These are phyloP conservation scores for Microctenopoma steveboyesi DNA, from an alignment of 2,797 vertebrate species.

Conservation along the genomic window DNA sequence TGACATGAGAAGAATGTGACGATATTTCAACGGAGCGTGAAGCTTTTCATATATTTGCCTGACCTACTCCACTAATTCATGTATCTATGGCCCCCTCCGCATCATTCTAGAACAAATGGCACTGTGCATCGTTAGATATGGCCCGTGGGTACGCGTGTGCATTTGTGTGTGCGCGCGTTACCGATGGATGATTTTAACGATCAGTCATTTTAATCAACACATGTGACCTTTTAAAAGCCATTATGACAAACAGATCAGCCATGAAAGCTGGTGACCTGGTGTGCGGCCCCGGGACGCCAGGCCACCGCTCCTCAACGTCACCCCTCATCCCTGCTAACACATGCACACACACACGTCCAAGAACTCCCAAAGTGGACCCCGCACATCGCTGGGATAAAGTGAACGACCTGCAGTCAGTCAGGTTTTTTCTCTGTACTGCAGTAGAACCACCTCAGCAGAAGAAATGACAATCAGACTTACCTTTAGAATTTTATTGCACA, in stretches of 20 bases:
- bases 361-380: background rate
- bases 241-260: slow-evolving; percentile 80
- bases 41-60: slow-evolving; percentile 55
- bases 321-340: slow-evolving; percentile 1
- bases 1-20: slow-evolving; percentile 16
- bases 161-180: background rate
- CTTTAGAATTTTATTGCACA: slow-evolving; percentile 47
- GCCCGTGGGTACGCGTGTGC: slow-evolving; percentile 24
- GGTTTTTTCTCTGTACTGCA: background rate
- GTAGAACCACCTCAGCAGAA: slow-evolving; percentile 6
- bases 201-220: slow-evolving; percentile 80
- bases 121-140: slow-evolving; percentile 50
- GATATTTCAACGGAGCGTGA: slow-evolving; percentile 25
- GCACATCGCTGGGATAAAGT: background rate
- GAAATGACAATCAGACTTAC: slow-evolving; percentile 44
- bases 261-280: slow-evolving; percentile 72
- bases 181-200: slow-evolving; percentile 66
- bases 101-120: slow-evolving; percentile 63
- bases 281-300: slow-evolving; percentile 57
- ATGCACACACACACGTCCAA: background rate
- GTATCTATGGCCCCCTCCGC: slow-evolving; percentile 47
- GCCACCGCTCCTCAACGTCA: slow-evolving; percentile 26
- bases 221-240: slow-evolving; percentile 80
- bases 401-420: background rate
- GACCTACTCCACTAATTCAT: slow-evolving; percentile 64